Percentiles rank a stretch among this genome's conserved stretches.
Conservation (phyloP, 2,113 vertebrate genomes). For the Neolamprologus cancellatus region DNA sequence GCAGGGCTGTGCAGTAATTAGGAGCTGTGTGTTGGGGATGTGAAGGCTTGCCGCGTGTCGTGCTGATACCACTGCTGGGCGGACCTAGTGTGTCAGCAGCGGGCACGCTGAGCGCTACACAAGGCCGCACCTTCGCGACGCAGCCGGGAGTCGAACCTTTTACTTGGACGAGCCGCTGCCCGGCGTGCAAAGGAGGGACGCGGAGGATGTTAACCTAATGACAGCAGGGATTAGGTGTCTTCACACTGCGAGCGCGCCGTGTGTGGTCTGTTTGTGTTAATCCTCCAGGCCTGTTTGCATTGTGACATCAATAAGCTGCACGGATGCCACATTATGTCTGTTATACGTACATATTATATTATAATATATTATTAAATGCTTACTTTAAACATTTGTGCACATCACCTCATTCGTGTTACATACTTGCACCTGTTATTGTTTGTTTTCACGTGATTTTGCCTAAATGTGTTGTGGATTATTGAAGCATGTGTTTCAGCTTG, state of each 20-base stretch:
- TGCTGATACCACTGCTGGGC: slow-evolving; percentile 34
- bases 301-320: not conserved
- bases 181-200: not conserved
- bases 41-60: slow-evolving; percentile 27
- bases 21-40: slow-evolving; percentile 33
- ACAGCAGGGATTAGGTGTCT: not conserved
- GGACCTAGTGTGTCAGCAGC: not conserved
- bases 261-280: not conserved
- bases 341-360: not conserved
- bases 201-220: not conserved
- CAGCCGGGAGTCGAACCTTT: slow-evolving; percentile 1
- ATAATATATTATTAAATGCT: not conserved
- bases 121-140: not conserved
- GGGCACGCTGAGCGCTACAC: not conserved
- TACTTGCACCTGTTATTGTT: not conserved
- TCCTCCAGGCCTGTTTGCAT: not conserved
- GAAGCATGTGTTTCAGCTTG: not conserved
- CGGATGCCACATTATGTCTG: rapidly evolving
- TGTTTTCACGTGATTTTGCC: not conserved
- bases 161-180: not conserved
- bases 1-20: slow-evolving; percentile 54
- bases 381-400: rapidly evolving
- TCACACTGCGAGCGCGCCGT: not conserved
- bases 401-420: not conserved
- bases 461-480: not conserved